phyloP scores from a whole-genome alignment of 2,888 invertebrate species.

The Lasius fuliginosus region DNA sequence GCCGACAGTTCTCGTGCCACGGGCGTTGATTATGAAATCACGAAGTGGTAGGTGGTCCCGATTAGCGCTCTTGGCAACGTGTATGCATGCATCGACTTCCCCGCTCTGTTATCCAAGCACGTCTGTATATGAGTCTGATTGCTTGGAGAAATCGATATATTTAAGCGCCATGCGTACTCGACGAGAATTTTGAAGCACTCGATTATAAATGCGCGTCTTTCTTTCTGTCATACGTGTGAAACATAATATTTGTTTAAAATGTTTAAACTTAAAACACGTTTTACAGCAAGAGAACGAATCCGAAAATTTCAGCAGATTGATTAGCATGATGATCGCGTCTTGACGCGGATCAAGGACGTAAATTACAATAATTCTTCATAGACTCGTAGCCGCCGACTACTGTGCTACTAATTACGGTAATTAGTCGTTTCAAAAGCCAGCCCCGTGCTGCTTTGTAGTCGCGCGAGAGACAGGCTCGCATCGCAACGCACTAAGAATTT shows the following conservation, averaged over 20 bases:
- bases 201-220: background rate
- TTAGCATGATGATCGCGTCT: constrained; percentile 8
- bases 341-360: constrained; percentile 38
- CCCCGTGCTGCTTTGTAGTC: constrained; percentile 17
- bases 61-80: constrained; percentile 76
- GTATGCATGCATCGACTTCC: constrained; percentile 58
- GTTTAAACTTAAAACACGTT: background rate
- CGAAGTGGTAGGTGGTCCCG: constrained; percentile 80
- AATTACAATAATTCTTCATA: constrained; percentile 29
- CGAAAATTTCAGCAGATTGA: constrained; percentile 9
- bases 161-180: background rate
- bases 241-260: background rate
- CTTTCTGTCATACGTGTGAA: background rate
- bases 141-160: constrained; percentile 12
- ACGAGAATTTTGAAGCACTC: background rate
- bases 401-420: constrained; percentile 46
- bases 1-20: constrained; percentile 68
- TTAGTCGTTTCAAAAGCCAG: constrained; percentile 45
- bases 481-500: constrained; percentile 38
- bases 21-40: constrained; percentile 81
- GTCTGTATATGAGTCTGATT: constrained; percentile 15
- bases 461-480: constrained; percentile 7
- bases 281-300: background rate
- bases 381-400: constrained; percentile 25
- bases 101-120: constrained; percentile 45